These are phyloP conservation scores for Lasioglossum marginatum DNA, from an alignment of 2,888 invertebrate species.

Conservation along the genomic window DNA sequence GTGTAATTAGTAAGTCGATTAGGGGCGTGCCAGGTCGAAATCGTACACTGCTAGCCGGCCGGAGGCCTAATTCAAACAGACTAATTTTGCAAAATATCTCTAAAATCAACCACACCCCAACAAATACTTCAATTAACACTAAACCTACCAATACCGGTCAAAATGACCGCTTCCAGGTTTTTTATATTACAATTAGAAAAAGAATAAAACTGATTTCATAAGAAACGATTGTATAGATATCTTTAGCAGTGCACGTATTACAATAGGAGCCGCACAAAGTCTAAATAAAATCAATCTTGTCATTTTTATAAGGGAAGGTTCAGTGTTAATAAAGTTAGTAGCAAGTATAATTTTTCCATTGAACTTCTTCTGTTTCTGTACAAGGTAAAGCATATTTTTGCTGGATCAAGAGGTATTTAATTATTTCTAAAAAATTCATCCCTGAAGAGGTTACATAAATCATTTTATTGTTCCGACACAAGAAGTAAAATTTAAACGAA, in stretches of 20 bases:
- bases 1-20: constrained; percentile 71
- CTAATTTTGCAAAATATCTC: not conserved
- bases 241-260: no score
- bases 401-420: no score
- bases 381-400: not conserved
- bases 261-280: no score
- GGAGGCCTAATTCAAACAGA: not conserved
- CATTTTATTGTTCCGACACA: not conserved
- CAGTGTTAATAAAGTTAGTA: not conserved
- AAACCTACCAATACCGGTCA: no score
- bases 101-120: not conserved
- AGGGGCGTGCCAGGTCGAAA: constrained; percentile 48
- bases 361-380: not conserved
- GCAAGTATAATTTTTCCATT: not conserved
- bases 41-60: not conserved
- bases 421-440: not conserved
- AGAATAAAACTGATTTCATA: no score
- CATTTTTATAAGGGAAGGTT: no score
- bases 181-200: no score
- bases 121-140: not conserved
- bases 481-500: not conserved
- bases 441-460: not conserved
- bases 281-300: no score
- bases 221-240: no score
- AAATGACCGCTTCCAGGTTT: no score